Base-by-base conservation (phyloP, 2,797 vertebrate species). In the Etheostoma perlongum region DNA sequence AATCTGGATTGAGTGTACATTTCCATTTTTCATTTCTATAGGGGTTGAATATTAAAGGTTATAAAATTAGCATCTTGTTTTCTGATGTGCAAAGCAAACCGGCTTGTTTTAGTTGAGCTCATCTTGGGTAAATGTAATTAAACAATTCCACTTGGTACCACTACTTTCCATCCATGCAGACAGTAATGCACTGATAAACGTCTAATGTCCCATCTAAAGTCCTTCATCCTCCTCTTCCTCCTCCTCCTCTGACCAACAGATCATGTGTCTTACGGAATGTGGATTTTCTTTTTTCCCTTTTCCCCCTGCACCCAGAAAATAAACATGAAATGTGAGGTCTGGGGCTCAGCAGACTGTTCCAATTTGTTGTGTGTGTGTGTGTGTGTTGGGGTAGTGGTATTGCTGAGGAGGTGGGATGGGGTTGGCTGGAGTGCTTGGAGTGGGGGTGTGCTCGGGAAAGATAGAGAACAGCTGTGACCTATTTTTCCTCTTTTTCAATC, bases 381-480 rank as follows among this genome's bases (percentile, higher is more conserved):
- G 19, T 55, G 60, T 23, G 16, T 46, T 48, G 49, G 61, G 52
- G 21, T 52, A 51, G 27, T 57, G 30, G 76, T 48, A 33, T 72
- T 61, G 65, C 61, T 76, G 74, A 55, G 66, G 66, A 73, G 72
- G 69, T 78, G 72, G 80, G 72, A 52, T 55, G 61, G 67, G 60
- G 60, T 76, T 88, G 83, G 83, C 83, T 79, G 78, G 44, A 74
- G 72, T 48, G 67, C 76, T 86, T 62, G 60, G 59, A 72, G 63
- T 18, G 58, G 61, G 84, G 66, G 57, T 73, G 33, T 5, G 42
- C 59, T 46, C 51, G 60, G 69, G 72, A 82, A 74, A 87, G 82
- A 91, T 88, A 60, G 78, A 87, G 88, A 90, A 87, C 92, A 93
- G 91, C 90, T 93, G 92, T 92, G 92, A 90, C 91, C 92, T 90